phyloP scores from a whole-genome alignment of 2,113 vertebrate species.

The Chaetorhynchus papuensis region DNA sequence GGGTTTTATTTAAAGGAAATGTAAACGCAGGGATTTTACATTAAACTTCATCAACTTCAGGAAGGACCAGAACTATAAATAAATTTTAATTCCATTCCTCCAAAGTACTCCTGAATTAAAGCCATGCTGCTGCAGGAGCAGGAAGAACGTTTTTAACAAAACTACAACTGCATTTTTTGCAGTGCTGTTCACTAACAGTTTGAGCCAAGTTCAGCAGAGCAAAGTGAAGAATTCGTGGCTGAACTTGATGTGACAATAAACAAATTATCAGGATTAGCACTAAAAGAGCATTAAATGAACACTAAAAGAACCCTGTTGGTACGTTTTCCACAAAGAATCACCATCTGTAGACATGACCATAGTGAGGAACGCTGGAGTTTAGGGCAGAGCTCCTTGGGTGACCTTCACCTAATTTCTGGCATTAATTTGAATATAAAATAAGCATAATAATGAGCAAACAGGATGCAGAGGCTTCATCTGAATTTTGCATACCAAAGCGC shows the following conservation, averaged over 20 bases:
- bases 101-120: background rate
- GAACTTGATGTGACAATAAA: background rate
- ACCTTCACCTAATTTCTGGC: slow-evolving; percentile 52
- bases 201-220: background rate
- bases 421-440: slow-evolving; percentile 48
- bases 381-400: slow-evolving; percentile 23
- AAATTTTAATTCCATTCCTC: background rate
- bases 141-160: background rate
- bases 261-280: background rate
- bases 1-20: background rate
- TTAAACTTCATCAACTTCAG: background rate
- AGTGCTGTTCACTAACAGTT: background rate
- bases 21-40: background rate
- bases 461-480: slow-evolving; percentile 35
- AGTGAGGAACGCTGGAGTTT: background rate
- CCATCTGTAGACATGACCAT: rapidly evolving
- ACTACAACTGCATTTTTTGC: rapidly evolving
- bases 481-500: slow-evolving; percentile 42
- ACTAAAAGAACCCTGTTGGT: background rate
- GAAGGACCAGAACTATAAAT: background rate
- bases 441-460: slow-evolving; percentile 43
- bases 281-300: background rate
- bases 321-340: background rate
- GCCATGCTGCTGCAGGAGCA: background rate
- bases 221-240: background rate